phyloP scores from a whole-genome alignment of 2,888 invertebrate species.

The Electrophaes corylata region DNA sequence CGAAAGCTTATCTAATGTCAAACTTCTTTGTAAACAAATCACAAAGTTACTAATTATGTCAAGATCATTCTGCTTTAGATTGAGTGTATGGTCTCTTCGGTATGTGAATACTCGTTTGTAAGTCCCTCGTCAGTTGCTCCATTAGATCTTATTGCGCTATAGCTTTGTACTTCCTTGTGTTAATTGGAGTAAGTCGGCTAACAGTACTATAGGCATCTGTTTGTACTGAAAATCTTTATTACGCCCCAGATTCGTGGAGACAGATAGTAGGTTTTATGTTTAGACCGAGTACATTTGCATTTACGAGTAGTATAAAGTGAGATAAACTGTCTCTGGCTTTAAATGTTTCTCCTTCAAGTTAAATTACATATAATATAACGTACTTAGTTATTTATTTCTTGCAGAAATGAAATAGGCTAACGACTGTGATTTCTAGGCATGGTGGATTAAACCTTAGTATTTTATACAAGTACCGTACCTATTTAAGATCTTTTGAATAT shows the following conservation, averaged over 20 bases:
- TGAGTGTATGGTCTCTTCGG: neutral
- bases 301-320: slow-evolving; percentile 6
- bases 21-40: neutral
- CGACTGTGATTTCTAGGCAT: neutral
- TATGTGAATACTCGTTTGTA: slow-evolving; percentile 1
- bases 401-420: neutral
- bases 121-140: slow-evolving; percentile 8
- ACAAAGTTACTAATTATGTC: neutral
- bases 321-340: slow-evolving; percentile 9
- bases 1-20: neutral
- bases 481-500: no score
- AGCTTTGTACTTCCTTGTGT: slow-evolving; percentile 22
- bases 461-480: no score
- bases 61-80: neutral
- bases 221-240: slow-evolving; percentile 29
- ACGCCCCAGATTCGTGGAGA: slow-evolving; percentile 25
- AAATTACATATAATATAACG: no score
- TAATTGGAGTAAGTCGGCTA: slow-evolving; percentile 26
- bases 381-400: neutral
- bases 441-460: no score
- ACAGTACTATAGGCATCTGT: slow-evolving; percentile 24
- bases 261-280: slow-evolving; percentile 30
- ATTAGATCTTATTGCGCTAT: slow-evolving; percentile 13
- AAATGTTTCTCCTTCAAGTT: neutral
- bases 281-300: slow-evolving; percentile 25